Evolutionary conservation across 2,113 vertebrate species (phyloP).

Genomic region (Mellivora capensis): DNA sequence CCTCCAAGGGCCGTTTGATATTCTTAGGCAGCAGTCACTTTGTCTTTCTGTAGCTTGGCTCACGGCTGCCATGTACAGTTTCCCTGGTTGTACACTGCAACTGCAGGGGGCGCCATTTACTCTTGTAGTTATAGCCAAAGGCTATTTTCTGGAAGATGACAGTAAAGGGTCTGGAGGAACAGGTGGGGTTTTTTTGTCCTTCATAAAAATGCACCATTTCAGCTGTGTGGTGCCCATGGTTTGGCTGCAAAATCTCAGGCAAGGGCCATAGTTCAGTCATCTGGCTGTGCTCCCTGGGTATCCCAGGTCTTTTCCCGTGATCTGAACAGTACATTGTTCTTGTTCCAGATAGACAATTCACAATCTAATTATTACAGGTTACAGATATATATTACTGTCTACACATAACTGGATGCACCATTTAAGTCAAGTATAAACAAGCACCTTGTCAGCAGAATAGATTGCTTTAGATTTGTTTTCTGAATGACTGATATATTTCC

Average conservation of each 20-base stretch:
- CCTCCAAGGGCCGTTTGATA: background rate
- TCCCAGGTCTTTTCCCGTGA: background rate
- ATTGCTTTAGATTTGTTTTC: background rate
- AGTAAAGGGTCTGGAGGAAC: background rate
- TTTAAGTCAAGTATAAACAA: constrained; percentile 42
- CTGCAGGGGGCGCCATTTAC: background rate
- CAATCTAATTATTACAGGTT: background rate
- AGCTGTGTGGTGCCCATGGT: background rate
- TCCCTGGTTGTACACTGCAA: background rate
- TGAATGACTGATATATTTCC: background rate
- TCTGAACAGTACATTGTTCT: background rate
- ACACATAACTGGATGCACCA: background rate
- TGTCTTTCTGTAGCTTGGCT: background rate
- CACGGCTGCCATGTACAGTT: background rate
- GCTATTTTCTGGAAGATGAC: background rate
- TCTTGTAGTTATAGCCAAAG: background rate
- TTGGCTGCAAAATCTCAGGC: background rate
- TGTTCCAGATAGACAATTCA: background rate
- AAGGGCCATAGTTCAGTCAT: background rate
- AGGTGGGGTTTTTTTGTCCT: background rate
- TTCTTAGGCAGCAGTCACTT: background rate
- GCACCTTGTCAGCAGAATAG: background rate
- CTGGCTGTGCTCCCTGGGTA: no score
- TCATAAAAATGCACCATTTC: background rate
- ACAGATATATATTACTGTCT: background rate